Conservation (phyloP, 2,113 vertebrate species). For the Sisor rabdophorus region DNA sequence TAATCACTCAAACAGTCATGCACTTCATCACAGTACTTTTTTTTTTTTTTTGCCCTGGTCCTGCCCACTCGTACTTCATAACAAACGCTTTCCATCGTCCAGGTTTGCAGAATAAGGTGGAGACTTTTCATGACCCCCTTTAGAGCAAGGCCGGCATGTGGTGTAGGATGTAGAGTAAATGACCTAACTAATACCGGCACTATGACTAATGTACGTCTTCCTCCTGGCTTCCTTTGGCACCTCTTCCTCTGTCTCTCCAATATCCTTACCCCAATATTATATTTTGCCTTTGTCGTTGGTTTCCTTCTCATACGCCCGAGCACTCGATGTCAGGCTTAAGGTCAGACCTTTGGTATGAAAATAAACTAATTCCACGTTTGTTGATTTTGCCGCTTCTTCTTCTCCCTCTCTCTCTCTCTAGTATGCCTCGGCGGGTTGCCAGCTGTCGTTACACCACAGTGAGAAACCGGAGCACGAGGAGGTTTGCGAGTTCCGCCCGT, state of each 20-base stretch:
- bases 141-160: conserved; percentile 1
- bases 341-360: too few relatives aligned
- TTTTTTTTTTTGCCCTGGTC: conserved; percentile 19
- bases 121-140: conserved; percentile 8
- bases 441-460: conserved; percentile 69
- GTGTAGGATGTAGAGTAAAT: neutral
- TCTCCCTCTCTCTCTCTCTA: conserved; percentile 36
- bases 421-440: conserved; percentile 68
- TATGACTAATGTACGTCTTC: conserved; percentile 18
- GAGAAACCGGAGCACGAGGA: conserved; percentile 75
- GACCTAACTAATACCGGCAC: conserved; percentile 1
- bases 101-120: neutral
- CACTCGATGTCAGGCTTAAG: too few relatives aligned
- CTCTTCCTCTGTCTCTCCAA: neutral
- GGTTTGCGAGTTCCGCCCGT: conserved; percentile 72
- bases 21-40: conserved; percentile 14
- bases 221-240: neutral
- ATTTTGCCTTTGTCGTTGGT: neutral
- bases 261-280: neutral
- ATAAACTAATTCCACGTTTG: neutral
- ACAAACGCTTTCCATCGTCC: conserved; percentile 16
- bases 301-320: neutral
- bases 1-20: conserved; percentile 41
- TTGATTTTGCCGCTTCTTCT: neutral
- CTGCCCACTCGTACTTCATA: conserved; percentile 27